Base-by-base conservation (phyloP, 2,888 invertebrate genomes). In the Euzetes globulus region DNA sequence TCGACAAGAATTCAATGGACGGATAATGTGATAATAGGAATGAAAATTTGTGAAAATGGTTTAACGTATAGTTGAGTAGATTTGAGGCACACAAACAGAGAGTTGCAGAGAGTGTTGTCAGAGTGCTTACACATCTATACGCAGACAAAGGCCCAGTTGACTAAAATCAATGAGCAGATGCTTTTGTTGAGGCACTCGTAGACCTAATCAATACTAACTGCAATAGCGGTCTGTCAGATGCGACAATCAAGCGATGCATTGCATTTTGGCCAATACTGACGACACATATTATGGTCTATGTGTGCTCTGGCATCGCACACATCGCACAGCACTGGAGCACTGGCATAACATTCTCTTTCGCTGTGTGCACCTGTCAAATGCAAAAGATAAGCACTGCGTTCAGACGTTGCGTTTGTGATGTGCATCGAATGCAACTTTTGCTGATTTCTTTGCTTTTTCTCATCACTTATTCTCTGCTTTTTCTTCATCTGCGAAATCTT, bases 351-450 rank as follows among this genome's bases (percentile, higher is more conserved):
- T 37, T 65, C 65, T 37, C 65, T 65, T 65, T 65, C 65, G 65
- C 37, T 65, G 65, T 65, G 19, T 65, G 65, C 65, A 65, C 65
- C 65, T 65, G 65, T 65, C 65, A 65, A 65, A 65, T 65, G 65
- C 65, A 65, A 37, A n/a, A 65, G 65, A 65, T 65, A 65, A 65
- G 58, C n/a, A 58, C 58, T 27, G 65, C 5, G 29, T 65, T 65
- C 27, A 52, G n/a, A n/a, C 52, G n/a, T 22, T 33, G 33, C 7
- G 60, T 22, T 60, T 60, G 3, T 52, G 52, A 52, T 52, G 52
- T 52, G 52, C 52, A 52, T 27, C 60, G 33, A 60, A 60, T 27
- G 60, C 60, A 60, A 60, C 60, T 60, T 60, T 47, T 52, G 5
- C 52, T 19, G 19, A 52, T 52, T 52, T 52, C 52, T 52, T 52